A percentile compares a stretch with the other conserved stretches of the same genome.
phyloP scores from a whole-genome alignment of 1,140 invertebrate species.

The Trichoplusia ni region DNA sequence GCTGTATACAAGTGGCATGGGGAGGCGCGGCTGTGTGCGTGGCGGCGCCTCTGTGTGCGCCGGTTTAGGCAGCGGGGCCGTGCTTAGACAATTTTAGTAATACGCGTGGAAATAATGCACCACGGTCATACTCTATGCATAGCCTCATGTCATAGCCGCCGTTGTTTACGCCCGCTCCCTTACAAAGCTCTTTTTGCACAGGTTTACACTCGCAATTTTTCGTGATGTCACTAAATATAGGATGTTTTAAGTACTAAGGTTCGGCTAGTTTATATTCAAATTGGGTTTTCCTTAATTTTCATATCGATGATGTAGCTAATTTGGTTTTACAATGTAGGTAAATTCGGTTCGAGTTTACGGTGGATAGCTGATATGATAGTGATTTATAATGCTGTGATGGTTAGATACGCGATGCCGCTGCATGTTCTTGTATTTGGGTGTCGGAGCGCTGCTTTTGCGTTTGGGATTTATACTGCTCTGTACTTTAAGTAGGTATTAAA shows the following conservation, averaged over 20 bases:
- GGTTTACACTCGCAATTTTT: constrained; percentile 18
- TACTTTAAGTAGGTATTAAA: too few relatives aligned
- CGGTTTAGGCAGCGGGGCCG: constrained; percentile 67
- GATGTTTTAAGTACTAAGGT: constrained; percentile 2
- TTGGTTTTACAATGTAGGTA: too few relatives aligned
- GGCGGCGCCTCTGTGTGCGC: constrained; percentile 44
- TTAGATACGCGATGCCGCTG: too few relatives aligned
- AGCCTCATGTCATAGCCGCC: constrained; percentile 40
- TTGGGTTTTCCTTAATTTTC: constrained; percentile 20
- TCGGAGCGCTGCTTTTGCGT: too few relatives aligned
- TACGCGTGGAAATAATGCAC: constrained; percentile 73
- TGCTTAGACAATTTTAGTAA: constrained; percentile 78
- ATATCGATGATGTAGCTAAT: constrained; percentile 7
- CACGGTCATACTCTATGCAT: constrained; percentile 60
- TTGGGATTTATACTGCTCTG: too few relatives aligned
- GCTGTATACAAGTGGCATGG: constrained; percentile 23
- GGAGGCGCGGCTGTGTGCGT: constrained; percentile 44
- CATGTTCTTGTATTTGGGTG: too few relatives aligned
- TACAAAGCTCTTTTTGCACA: constrained; percentile 26
- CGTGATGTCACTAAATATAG: constrained; percentile 3
- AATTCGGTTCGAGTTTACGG: too few relatives aligned
- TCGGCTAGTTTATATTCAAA: constrained; percentile 20
- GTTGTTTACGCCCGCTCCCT: constrained; percentile 49
- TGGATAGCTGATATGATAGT: too few relatives aligned
- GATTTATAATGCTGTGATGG: too few relatives aligned